A percentile compares a stretch with the other conserved stretches of the same genome.
These are phyloP conservation scores for Geodia barretti DNA, from an alignment of 37 sponge, comb jelly and placozoan genomes.

Conservation along the genomic window DNA sequence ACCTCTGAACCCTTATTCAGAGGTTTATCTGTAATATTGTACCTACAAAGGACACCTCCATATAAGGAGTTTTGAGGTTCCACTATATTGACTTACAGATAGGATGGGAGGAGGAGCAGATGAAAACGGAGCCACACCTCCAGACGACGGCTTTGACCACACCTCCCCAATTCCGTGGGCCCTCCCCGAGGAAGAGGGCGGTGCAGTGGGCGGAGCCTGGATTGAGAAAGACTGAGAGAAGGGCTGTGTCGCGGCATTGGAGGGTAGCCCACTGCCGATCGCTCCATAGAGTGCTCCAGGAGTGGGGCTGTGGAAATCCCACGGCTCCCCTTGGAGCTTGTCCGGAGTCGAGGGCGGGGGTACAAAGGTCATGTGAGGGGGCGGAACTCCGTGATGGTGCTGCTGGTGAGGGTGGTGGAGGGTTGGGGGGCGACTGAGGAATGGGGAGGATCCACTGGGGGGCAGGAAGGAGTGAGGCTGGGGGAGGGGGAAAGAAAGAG, in stretches of 20 bases:
- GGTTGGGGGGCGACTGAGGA: background rate
- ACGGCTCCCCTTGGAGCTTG: slow-evolving; percentile 32
- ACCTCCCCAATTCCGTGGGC: background rate
- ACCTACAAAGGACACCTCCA: no score
- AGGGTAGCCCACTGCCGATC: slow-evolving; percentile 30
- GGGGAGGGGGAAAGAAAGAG: background rate
- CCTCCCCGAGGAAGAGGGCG: background rate
- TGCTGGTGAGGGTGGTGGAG: background rate
- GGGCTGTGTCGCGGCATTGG: background rate
- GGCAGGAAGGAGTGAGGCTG: background rate
- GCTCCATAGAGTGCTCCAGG: slow-evolving; percentile 42
- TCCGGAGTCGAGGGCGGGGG: slow-evolving; percentile 21
- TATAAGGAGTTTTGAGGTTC: no score
- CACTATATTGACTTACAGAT: no score
- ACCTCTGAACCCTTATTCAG: no score
- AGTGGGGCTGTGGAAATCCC: slow-evolving; percentile 2
- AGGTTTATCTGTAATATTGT: no score
- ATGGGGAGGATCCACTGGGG: background rate
- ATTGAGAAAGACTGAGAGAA: background rate
- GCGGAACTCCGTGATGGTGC: slow-evolving; percentile 2
- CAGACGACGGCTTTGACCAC: background rate
- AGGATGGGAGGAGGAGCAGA: background rate
- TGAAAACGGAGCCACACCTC: background rate
- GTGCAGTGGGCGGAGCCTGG: background rate
- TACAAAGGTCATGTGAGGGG: background rate